Evolutionary conservation across 2,888 invertebrate genomes (phyloP), one percentile per base, ranked within the genome.

Genomic region (Nebria brevicollis): DNA sequence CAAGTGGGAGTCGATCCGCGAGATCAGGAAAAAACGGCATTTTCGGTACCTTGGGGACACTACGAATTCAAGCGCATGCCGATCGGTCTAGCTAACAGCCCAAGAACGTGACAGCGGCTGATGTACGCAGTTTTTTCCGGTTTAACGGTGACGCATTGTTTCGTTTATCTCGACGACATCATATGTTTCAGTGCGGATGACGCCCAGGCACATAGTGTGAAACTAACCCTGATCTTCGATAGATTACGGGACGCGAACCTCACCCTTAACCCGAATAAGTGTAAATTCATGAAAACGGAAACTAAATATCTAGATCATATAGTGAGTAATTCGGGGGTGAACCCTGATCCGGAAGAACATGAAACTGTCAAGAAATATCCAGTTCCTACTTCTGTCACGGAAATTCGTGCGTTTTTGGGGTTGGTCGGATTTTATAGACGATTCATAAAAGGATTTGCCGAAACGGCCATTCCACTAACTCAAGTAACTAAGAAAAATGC

Each of bases 101-200:
- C 85, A n/a, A n/a, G n/a, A n/a, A n/a, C n/a, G n/a, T 87, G 85
- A 82, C 86, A 86, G 77, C 75, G 86, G 1, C 77, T 86, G n/a
- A 86, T 86, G 85, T 84, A 86, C 64, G 64, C 77, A 0, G 83
- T 86, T 6, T 80, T 86, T 7, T 70, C 81, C 0, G 86, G 84
- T 5, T 78, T 86, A 66, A 84, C 82, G 11, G 83, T 73, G 20
- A 68, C 75, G 1, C 77, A 82, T 26, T 83, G 82, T 66, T 82
- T 81, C 64, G 82, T 83, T 13, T 87, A 86, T 75, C 34, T 83
- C 13, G 83, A 84, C 65, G 84, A 84, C 66, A 82, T 83, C 0
- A 83, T 84, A 10, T 65, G 80, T 54, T 84, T 83, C 64, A 77
- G 74, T 2, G 75, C 43, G 25, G 81, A 80, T 65, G 54, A 79